A percentile compares a stretch with the other conserved stretches of the same genome.
phyloP scores from a whole-genome alignment of 30 jellyfish, hydroid and myxozoan genomes.

The Hydractinia echinata region DNA sequence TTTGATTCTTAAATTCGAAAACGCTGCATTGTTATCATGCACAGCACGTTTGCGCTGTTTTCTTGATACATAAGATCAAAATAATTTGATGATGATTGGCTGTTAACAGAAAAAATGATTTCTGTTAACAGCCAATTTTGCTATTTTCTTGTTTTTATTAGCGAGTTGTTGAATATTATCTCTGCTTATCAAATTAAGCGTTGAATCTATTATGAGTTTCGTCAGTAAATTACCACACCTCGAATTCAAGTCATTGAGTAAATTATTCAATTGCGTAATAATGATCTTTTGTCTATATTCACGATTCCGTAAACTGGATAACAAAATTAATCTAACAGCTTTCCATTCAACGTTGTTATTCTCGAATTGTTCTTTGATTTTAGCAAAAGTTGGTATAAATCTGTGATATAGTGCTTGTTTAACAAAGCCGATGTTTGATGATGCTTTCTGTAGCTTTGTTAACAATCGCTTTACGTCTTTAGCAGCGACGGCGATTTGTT shows the following conservation, averaged over 20 bases:
- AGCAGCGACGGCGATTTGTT: constrained; percentile 2
- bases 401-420: background rate
- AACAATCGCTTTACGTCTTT: background rate
- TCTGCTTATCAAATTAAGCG: background rate
- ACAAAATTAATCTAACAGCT: background rate
- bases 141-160: background rate
- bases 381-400: background rate
- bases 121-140: too few relatives aligned
- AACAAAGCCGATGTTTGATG: background rate
- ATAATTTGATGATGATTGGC: too few relatives aligned
- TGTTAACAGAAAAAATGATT: too few relatives aligned
- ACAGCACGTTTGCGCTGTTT: too few relatives aligned
- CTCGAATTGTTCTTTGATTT: background rate
- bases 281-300: background rate
- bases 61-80: too few relatives aligned
- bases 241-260: too few relatives aligned
- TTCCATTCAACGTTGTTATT: background rate
- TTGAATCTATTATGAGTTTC: background rate
- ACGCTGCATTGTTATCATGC: too few relatives aligned
- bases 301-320: background rate
- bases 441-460: background rate
- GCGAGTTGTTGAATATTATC: background rate
- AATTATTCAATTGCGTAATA: too few relatives aligned
- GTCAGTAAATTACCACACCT: background rate
- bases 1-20: too few relatives aligned